A percentile compares a stretch with the other conserved stretches of the same genome.
These are phyloP conservation scores for Drosophila tanythrix DNA, from an alignment of 2,888 invertebrate genomes.

Conservation along the genomic window DNA sequence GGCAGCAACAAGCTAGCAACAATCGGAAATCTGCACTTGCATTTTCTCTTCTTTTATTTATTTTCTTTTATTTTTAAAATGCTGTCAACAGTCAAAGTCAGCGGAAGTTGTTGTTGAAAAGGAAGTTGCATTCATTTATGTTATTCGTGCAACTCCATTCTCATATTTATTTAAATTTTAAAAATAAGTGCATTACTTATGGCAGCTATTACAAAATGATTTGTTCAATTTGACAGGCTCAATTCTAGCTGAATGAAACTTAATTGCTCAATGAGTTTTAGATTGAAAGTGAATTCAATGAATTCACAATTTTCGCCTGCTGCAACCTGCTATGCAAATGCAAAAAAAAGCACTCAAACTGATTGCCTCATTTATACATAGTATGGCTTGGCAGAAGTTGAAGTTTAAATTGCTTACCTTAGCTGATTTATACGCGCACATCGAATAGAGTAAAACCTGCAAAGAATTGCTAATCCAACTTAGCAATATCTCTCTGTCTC, in stretches of 20 bases:
- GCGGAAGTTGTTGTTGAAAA: constrained; percentile 52
- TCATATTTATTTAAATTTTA: constrained; percentile 15
- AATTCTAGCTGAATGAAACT: neutral
- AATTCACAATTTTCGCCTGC: constrained; percentile 4
- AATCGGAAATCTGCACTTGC: constrained; percentile 67
- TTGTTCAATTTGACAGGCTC: neutral
- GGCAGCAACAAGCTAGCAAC: constrained; percentile 54
- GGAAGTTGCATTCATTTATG: constrained; percentile 49
- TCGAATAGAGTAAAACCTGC: constrained; percentile 48
- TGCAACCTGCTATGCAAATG: constrained; percentile 5
- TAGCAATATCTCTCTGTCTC: constrained; percentile 13
- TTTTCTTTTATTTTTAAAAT: constrained; percentile 10
- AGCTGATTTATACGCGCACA: constrained; percentile 54
- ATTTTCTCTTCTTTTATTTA: constrained; percentile 4
- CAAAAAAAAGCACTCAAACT: constrained; percentile 57
- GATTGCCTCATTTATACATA: constrained; percentile 58
- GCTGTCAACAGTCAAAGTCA: constrained; percentile 19
- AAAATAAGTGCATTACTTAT: constrained; percentile 28
- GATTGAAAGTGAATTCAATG: constrained; percentile 38
- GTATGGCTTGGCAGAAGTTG: constrained; percentile 2
- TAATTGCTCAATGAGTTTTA: constrained; percentile 16
- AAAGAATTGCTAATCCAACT: constrained; percentile 45
- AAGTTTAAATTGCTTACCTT: constrained; percentile 2
- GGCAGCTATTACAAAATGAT: constrained; percentile 10
- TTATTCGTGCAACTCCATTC: constrained; percentile 57